Evolutionary conservation across 2,797 vertebrate species (phyloP).

Genomic region (Pygocentrus nattereri): DNA sequence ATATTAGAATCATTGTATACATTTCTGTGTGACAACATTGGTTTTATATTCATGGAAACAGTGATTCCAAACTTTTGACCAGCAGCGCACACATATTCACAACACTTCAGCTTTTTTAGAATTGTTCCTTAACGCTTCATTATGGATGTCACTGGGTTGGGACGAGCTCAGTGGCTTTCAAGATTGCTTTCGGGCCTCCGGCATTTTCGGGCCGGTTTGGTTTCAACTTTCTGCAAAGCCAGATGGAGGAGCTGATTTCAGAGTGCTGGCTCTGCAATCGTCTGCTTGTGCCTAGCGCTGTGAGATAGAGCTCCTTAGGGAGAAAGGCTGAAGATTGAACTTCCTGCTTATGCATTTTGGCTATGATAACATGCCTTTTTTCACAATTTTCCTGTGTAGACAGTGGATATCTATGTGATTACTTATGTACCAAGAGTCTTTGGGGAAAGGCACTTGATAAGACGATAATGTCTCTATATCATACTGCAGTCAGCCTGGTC

Average conservation of each 20-base stretch:
- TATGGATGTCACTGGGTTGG: conserved; percentile 12
- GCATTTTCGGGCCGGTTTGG: conserved; percentile 27
- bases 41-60: neutral
- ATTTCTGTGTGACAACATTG: neutral
- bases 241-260: conserved; percentile 23
- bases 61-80: neutral
- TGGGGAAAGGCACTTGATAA: conserved; percentile 30
- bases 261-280: conserved; percentile 10
- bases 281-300: conserved; percentile 23
- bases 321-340: conserved; percentile 32
- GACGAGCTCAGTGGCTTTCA: conserved; percentile 8
- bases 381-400: neutral
- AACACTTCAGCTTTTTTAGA: conserved; percentile 23
- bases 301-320: conserved; percentile 29
- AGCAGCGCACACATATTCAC: neutral
- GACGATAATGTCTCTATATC: conserved; percentile 56
- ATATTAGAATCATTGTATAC: neutral
- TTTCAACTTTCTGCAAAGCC: conserved; percentile 44
- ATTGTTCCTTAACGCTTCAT: conserved; percentile 25
- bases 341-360: conserved; percentile 18
- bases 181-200: conserved; percentile 39
- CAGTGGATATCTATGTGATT: conserved; percentile 17
- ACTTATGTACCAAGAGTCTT: conserved; percentile 43
- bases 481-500: conserved; percentile 37
- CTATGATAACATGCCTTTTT: conserved; percentile 3